Percentiles rank a stretch among this genome's conserved stretches.
phyloP scores from a whole-genome alignment of 2,113 vertebrate species.

The Potamarius usumacintae region DNA sequence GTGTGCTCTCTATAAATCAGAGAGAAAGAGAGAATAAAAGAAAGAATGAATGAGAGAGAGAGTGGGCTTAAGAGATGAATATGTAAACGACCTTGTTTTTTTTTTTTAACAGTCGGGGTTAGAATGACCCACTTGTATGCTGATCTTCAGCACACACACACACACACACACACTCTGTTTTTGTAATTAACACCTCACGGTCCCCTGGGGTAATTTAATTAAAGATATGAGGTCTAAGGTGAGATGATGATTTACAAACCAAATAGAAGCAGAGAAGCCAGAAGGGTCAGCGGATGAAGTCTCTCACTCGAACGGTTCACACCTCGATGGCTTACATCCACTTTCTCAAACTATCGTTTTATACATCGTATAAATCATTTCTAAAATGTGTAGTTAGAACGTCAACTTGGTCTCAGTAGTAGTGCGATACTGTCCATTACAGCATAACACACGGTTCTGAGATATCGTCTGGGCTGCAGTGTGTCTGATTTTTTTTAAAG shows the following conservation, averaged over 20 bases:
- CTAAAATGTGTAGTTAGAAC: not conserved
- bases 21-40: not conserved
- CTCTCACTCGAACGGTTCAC: not conserved
- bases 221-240: constrained; percentile 70
- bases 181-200: constrained; percentile 73
- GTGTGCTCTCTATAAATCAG: constrained; percentile 43
- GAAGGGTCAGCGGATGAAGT: constrained; percentile 59
- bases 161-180: constrained; percentile 37
- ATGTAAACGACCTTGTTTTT: constrained; percentile 70
- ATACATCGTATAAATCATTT: not conserved
- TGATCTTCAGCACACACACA: constrained; percentile 46
- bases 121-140: constrained; percentile 58
- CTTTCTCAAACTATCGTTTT: not conserved
- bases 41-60: not conserved
- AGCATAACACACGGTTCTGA: not conserved
- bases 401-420: too few relatives aligned
- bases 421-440: not conserved
- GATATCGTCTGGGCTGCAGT: not conserved
- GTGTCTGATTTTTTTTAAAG: not conserved
- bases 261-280: constrained; percentile 41
- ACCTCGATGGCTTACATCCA: not conserved
- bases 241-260: constrained; percentile 71
- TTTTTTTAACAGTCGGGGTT: constrained; percentile 67
- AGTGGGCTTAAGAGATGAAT: constrained; percentile 60
- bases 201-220: constrained; percentile 79